Base-by-base conservation (phyloP, 2,888 invertebrate species). In the Dendrolimus pini region DNA sequence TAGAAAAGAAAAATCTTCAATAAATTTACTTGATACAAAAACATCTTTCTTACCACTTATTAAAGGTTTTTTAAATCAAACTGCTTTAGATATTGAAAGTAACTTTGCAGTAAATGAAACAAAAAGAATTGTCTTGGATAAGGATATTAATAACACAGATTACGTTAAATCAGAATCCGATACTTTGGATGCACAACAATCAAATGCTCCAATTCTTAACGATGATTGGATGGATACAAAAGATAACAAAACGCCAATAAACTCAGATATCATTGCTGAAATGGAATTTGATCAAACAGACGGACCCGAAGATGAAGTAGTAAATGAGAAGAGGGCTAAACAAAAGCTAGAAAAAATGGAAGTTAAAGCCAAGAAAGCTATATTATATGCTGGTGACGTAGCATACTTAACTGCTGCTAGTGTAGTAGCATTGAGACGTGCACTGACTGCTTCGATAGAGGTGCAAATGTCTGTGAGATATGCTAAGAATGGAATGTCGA, bases 381-480 rank as follows among this genome's bases (percentile, higher is more conserved):
- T 90, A 58, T 67, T 89, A 12, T 89, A 88, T 55, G 89, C 90
- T n/a, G 89, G 90, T 47, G 89, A 90, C 64, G 88, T 90, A 10
- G 90, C 90, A 7, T 89, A 87, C 66, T 78, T 90, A 61, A 83
- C 90, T 2, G 90, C 90, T 52, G 85, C 89, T 54, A 90, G 89
- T 64, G 86, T 90, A 7, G 89, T 90, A 12, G 90, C 90, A 52
- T 75, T 90, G 68, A 78, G 90, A 53, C 78, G 89, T n/a, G 86
- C 90, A 2, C 67, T 90, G 41, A 89, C 89, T 8, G 89, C 90
- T 6, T 89, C 89, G 0, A 89, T 89, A 41, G 90, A 90, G 69
- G 90, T 90, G 1, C 80, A 85, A 61, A 90, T 90, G 90, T 89
- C 90, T 9, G 85, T 90, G 0, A 81, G 72, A 58, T 85, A 82